A percentile compares a stretch with the other conserved stretches of the same genome.
Evolutionary conservation across 2,888 invertebrate species (phyloP).

Genomic region (Drosophila sordidula): DNA sequence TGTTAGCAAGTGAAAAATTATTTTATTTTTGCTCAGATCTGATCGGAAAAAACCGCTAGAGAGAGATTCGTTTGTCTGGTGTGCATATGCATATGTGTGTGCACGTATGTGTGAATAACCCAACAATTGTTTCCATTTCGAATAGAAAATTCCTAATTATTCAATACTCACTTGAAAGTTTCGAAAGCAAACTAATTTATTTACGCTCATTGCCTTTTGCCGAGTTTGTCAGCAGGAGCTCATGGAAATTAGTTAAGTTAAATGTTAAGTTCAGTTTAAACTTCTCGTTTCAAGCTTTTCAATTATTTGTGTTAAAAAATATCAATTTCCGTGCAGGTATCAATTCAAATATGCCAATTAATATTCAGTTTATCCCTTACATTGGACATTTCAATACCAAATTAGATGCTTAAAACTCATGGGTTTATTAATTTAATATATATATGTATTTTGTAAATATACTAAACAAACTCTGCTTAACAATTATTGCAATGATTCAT

Average conservation of each 20-base stretch:
- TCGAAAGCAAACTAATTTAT: background rate
- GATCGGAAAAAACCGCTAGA: background rate
- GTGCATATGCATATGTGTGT: background rate
- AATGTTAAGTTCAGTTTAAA: background rate
- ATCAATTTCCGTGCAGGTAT: too few species aligned
- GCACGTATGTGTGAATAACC: background rate
- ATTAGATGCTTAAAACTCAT: background rate
- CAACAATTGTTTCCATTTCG: background rate
- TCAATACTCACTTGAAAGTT: background rate
- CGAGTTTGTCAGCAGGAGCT: background rate
- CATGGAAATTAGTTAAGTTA: background rate
- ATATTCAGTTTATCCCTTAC: too few species aligned
- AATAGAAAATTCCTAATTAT: background rate
- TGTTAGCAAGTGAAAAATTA: conserved; percentile 31
- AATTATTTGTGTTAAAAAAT: background rate
- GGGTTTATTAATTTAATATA: background rate
- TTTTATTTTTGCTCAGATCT: background rate
- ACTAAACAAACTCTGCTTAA: too few species aligned
- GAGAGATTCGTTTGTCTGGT: background rate
- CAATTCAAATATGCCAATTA: too few species aligned
- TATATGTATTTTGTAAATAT: background rate
- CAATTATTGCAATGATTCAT: too few species aligned
- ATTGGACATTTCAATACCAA: background rate
- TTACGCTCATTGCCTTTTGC: background rate
- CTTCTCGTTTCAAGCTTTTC: background rate